These are phyloP conservation scores for Autographa gamma DNA, from an alignment of 2,888 invertebrate genomes.

Conservation along the genomic window DNA sequence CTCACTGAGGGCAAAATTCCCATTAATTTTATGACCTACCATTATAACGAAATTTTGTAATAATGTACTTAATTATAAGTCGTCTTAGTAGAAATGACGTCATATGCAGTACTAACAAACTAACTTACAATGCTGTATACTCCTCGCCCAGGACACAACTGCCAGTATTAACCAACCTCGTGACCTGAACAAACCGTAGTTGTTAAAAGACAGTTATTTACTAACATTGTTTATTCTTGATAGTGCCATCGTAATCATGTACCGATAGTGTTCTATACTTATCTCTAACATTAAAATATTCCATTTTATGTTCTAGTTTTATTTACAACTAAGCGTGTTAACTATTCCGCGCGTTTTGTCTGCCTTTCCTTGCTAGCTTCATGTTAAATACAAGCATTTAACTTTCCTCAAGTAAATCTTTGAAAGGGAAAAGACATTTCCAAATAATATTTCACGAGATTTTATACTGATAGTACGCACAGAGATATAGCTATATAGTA, in stretches of 20 bases:
- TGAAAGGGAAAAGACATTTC: neutral
- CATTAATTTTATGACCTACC: too few relatives aligned
- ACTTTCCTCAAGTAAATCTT: neutral
- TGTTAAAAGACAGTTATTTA: conserved; percentile 23
- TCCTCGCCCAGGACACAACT: neutral
- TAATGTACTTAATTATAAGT: too few relatives aligned
- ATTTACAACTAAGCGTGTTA: conserved; percentile 14
- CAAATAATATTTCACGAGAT: neutral
- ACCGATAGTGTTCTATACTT: conserved; percentile 36
- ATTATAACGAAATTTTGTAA: neutral
- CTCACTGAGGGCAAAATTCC: too few relatives aligned
- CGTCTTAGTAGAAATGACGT: neutral
- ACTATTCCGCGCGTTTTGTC: neutral
- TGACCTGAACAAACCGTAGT: conserved; percentile 4
- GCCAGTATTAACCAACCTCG: neutral
- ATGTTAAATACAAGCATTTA: too few relatives aligned
- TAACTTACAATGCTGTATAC: too few relatives aligned
- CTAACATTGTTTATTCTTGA: conserved; percentile 37
- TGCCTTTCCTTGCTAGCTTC: too few relatives aligned
- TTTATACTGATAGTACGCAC: neutral
- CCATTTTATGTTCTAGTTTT: conserved; percentile 37
- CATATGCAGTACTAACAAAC: too few relatives aligned
- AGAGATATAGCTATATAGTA: neutral
- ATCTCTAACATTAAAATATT: conserved; percentile 52
- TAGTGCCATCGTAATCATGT: conserved; percentile 40